Evolutionary conservation across 2,888 invertebrate species (phyloP), one percentile per base, ranked within the genome.

Genomic region (Allygus modestus): DNA sequence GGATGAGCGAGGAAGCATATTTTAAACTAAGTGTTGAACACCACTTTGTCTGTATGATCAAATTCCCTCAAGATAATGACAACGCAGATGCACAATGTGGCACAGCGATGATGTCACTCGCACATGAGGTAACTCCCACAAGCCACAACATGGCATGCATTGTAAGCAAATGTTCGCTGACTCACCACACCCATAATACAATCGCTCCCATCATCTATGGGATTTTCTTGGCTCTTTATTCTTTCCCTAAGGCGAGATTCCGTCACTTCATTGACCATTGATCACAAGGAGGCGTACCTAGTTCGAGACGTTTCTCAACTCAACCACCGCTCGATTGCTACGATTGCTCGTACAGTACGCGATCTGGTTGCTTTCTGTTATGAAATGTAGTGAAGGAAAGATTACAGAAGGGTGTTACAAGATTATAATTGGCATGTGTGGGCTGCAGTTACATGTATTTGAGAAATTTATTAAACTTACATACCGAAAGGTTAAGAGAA

Each of bases 21-120:
- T n/a, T n/a, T n/a, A n/a, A n/a, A n/a, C n/a, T n/a, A n/a, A n/a
- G n/a, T n/a, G n/a, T n/a, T n/a, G n/a, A n/a, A n/a, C n/a, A n/a
- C n/a, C n/a, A n/a, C n/a, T n/a, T n/a, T n/a, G n/a, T n/a, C n/a
- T n/a, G n/a, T n/a, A n/a, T n/a, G n/a, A n/a, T n/a, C n/a, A 37
- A 37, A 37, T 37, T 37, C 37, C 46, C 17, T 46, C 46, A 46
- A 1, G 37, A 4, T 12, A 17, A 12, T 12, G 46, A 9, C 15
- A 15, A 11, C 2, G 46, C 46, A 15, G 15, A 46, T 46, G 46
- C 46, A 46, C 46, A 46, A 54, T 54, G 20, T 54, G 11, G 54
- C 54, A 54, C 54, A 23, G 54, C 23, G 54, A 54, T 54, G 54
- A 54, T 54, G 54, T 54, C 54, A 54, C 5, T n/a, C 37, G 37